phyloP scores from a whole-genome alignment of 2,888 invertebrate genomes.

The Xanthia togata region DNA sequence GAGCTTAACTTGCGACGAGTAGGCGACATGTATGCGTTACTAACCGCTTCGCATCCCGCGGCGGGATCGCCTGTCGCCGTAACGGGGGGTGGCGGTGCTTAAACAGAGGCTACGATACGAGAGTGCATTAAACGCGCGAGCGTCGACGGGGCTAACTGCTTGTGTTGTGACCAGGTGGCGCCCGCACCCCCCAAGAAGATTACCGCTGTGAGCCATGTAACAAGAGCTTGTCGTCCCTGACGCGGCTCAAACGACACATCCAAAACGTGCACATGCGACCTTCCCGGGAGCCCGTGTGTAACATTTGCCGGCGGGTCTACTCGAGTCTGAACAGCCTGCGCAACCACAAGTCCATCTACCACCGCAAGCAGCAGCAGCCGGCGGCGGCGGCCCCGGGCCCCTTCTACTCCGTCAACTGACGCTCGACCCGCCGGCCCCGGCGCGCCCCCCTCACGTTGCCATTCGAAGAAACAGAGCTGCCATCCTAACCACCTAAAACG shows the following conservation, averaged over 20 bases:
- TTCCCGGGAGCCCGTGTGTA: constrained; percentile 97
- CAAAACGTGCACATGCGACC: constrained; percentile 98
- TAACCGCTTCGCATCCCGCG: constrained; percentile 87
- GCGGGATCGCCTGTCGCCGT: constrained; percentile 84
- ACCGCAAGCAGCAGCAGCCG: constrained; percentile 95
- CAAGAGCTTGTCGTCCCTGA: constrained; percentile 96
- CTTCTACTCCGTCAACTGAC: constrained; percentile 88
- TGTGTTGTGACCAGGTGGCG: constrained; percentile 92
- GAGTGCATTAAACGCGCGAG: constrained; percentile 90
- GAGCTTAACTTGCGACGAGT: constrained; percentile 81
- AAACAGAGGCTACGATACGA: constrained; percentile 87
- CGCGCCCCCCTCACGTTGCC: constrained; percentile 77
- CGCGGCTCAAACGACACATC: constrained; percentile 97
- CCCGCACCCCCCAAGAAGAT: constrained; percentile 95
- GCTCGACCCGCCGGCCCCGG: constrained; percentile 70
- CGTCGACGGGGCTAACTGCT: constrained; percentile 89
- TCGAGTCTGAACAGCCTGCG: constrained; percentile 97
- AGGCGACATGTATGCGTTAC: constrained; percentile 81
- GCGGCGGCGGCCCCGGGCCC: constrained; percentile 79
- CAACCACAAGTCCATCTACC: constrained; percentile 98
- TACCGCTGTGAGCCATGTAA: constrained; percentile 98
- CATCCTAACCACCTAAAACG: constrained; percentile 88
- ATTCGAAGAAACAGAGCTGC: constrained; percentile 85
- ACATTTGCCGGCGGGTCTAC: constrained; percentile 97
- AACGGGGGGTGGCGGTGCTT: constrained; percentile 90